Percentiles rank a stretch among this genome's conserved stretches.
Evolutionary conservation across 2,113 vertebrate species (phyloP).

Genomic region (Alethe castanea): DNA sequence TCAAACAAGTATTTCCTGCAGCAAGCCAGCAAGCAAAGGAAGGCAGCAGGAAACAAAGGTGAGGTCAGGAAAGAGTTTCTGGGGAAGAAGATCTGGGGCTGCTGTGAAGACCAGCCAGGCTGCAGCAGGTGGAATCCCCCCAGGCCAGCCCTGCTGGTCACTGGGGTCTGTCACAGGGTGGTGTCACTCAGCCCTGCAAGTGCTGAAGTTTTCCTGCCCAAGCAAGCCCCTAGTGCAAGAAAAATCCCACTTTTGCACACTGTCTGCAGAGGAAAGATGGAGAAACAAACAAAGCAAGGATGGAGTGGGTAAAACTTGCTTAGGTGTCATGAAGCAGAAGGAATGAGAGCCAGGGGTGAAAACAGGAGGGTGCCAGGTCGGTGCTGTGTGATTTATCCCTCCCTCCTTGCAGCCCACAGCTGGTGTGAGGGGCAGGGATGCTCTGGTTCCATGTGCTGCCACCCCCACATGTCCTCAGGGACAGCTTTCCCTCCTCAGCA

Average conservation of each 20-base stretch:
- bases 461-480: rapidly evolving
- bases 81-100: not conserved
- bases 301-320: not conserved
- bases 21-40: not conserved
- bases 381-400: not conserved
- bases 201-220: not conserved
- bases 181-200: too few species aligned
- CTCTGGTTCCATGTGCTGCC: not conserved
- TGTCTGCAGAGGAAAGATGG: not conserved
- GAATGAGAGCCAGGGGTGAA: not conserved
- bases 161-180: not conserved
- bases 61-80: not conserved
- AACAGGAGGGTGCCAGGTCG: too few species aligned
- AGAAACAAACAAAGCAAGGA: not conserved
- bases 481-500: not conserved
- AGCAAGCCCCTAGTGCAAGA: not conserved
- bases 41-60: not conserved
- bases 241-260: not conserved
- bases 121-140: not conserved
- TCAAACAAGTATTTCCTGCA: not conserved
- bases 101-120: not conserved
- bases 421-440: not conserved
- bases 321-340: not conserved
- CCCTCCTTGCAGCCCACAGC: not conserved
- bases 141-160: not conserved